Evolutionary conservation across 2,797 vertebrate genomes (phyloP), one percentile per base, ranked within the genome.

Genomic region (Anguilla obscura): DNA sequence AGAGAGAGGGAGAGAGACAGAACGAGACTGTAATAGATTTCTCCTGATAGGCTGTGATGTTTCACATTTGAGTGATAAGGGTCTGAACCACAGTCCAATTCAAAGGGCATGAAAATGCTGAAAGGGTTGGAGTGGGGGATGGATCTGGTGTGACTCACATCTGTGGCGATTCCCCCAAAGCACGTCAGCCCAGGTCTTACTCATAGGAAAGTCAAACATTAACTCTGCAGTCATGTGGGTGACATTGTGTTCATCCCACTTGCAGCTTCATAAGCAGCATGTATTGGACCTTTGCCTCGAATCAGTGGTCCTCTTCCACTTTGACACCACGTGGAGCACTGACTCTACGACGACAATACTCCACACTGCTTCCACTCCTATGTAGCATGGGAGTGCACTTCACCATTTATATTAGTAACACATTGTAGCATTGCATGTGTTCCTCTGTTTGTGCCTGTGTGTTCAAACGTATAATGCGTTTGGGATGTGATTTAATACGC

Each of bases 151-250:
- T 79, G 36, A 79, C 36, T 79, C 33, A 79, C 76, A 79, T 18
- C 8, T 40, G 71, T 36, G 71, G 5, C 74, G 2, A 7, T 50
- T 21, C 6, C 8, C 9, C 45, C 48, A 33, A 82, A 82, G 18
- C 24, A 24, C 18, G 0, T 48, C 16, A 40, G 45, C 79, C 79
- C 40, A 24, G 16, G 79, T 48, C 45, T 50, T 21, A 24, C 36
- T 80, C 36, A 76, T 12, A 48, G 79, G 45, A 50, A 82, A 40
- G 40, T 48, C 79, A 82, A 82, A 82, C 79, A 82, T 82, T 82
- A 82, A 82, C 79, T n/a, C 40, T 18, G 9, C 40, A n/a, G 40
- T 9, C 18, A 50, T 50, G 79, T 82, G 18, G 40, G 21, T 48
- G 45, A 7, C 40, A 50, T 48, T 18, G 33, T 2, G 36, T 76